A percentile compares a stretch with the other conserved stretches of the same genome.
Evolutionary conservation across 2,888 invertebrate species (phyloP).

Genomic region (Carabus problematicus): DNA sequence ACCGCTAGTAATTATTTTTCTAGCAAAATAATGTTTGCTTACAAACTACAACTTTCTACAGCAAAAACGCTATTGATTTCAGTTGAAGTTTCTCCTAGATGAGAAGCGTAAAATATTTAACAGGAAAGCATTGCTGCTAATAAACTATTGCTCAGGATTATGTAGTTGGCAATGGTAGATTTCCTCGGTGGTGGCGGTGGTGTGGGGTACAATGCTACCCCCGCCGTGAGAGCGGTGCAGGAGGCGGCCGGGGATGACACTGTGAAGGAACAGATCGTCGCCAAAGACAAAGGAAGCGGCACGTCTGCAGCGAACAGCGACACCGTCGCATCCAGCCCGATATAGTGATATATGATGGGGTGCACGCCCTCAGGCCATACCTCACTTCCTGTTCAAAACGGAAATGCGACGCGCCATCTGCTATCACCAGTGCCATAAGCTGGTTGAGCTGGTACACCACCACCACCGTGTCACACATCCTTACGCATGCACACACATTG

Average conservation of each 20-base stretch:
- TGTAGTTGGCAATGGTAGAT: too few species aligned
- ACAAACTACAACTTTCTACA: too few species aligned
- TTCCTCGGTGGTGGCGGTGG: not conserved
- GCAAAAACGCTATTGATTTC: too few species aligned
- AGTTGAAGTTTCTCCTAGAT: too few species aligned
- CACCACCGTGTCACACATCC: not conserved
- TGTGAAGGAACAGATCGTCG: constrained; percentile 9
- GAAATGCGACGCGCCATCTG: constrained; percentile 1
- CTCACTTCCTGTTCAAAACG: constrained; percentile 34
- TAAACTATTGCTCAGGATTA: too few species aligned
- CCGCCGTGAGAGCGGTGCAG: not conserved
- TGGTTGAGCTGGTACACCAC: too few species aligned
- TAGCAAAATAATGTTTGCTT: too few species aligned
- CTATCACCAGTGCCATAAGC: too few species aligned
- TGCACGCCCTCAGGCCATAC: constrained; percentile 12
- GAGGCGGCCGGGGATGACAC: not conserved
- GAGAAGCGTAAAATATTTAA: too few species aligned
- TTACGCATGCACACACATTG: constrained; percentile 1
- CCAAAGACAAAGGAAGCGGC: constrained; percentile 20
- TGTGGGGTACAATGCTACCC: not conserved
- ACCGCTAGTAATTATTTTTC: too few species aligned
- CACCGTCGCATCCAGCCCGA: constrained; percentile 15
- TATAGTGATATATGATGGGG: constrained; percentile 3
- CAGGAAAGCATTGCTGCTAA: too few species aligned
- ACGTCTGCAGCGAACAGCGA: constrained; percentile 36